A percentile compares a stretch with the other conserved stretches of the same genome.
Conservation (phyloP, 2,888 invertebrate species). For the Rhagonycha lutea region DNA sequence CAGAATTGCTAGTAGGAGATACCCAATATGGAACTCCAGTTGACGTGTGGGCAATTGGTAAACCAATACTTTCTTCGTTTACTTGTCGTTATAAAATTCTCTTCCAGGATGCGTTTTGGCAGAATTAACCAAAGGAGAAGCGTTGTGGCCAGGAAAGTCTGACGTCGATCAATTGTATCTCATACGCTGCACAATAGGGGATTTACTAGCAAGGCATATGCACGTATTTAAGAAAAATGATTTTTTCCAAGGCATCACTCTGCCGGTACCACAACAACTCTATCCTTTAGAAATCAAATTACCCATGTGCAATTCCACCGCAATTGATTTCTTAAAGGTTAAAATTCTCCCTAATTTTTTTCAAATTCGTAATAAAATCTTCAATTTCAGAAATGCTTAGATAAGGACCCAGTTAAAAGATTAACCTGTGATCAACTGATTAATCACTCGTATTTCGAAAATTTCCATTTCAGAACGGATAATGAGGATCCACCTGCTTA, state of each 20-base stretch:
- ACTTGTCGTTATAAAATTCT: not conserved
- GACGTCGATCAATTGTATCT: constrained; percentile 98
- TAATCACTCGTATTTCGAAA: constrained; percentile 89
- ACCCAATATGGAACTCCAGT: constrained; percentile 90
- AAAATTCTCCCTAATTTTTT: constrained; percentile 5
- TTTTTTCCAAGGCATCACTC: constrained; percentile 84
- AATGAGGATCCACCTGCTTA: constrained; percentile 65
- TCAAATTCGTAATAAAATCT: constrained; percentile 13
- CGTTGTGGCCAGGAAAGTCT: constrained; percentile 97
- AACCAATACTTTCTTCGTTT: constrained; percentile 25
- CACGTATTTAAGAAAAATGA: constrained; percentile 95
- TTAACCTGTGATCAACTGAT: constrained; percentile 92
- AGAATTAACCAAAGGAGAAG: constrained; percentile 86
- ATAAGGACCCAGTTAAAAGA: constrained; percentile 90
- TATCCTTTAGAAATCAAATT: constrained; percentile 87
- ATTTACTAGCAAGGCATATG: constrained; percentile 91
- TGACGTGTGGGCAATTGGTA: constrained; percentile 97
- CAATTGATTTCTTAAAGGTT: constrained; percentile 86
- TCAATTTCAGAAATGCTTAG: constrained; percentile 81
- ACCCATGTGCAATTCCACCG: constrained; percentile 72
- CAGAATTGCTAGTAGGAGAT: constrained; percentile 96
- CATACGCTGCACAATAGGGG: constrained; percentile 92
- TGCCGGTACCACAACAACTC: constrained; percentile 88
- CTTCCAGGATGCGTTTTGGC: constrained; percentile 80
- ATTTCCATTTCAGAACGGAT: constrained; percentile 82